Evolutionary conservation across 2,797 vertebrate genomes (phyloP).

Genomic region (Anabas testudineus): DNA sequence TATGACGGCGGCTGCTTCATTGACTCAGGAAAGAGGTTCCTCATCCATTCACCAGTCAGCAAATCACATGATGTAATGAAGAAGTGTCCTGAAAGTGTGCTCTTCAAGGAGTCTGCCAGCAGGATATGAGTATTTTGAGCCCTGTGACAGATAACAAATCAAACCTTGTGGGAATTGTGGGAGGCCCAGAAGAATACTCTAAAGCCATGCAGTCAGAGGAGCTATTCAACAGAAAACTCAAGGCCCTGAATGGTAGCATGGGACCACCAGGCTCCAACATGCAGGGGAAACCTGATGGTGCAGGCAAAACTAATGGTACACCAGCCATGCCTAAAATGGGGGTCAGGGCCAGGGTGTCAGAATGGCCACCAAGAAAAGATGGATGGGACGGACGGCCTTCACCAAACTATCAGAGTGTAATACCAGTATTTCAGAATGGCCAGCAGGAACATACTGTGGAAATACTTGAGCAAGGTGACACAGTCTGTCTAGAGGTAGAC

Average conservation of each 20-base stretch:
- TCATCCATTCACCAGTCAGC: conserved; percentile 66
- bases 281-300: conserved; percentile 86
- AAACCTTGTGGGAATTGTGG: conserved; percentile 85
- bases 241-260: conserved; percentile 91
- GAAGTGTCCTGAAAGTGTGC: conserved; percentile 68
- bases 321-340: conserved; percentile 98
- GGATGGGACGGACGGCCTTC: conserved; percentile 89
- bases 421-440: conserved; percentile 88
- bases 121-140: conserved; percentile 91
- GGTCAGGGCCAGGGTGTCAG: conserved; percentile 93
- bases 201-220: conserved; percentile 96
- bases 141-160: conserved; percentile 87
- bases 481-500: conserved; percentile 86
- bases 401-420: conserved; percentile 87
- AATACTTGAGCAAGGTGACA: conserved; percentile 81
- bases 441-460: conserved; percentile 86
- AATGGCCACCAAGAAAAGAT: conserved; percentile 96
- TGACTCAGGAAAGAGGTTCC: conserved; percentile 71
- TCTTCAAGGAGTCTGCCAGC: conserved; percentile 70
- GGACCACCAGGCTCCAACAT: conserved; percentile 86
- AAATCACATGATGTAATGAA: conserved; percentile 82
- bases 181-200: conserved; percentile 86
- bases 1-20: conserved; percentile 73
- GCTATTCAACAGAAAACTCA: conserved; percentile 93
- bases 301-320: conserved; percentile 89